phyloP scores from a whole-genome alignment of 2,888 invertebrate species.

The Drosophila antonietae region DNA sequence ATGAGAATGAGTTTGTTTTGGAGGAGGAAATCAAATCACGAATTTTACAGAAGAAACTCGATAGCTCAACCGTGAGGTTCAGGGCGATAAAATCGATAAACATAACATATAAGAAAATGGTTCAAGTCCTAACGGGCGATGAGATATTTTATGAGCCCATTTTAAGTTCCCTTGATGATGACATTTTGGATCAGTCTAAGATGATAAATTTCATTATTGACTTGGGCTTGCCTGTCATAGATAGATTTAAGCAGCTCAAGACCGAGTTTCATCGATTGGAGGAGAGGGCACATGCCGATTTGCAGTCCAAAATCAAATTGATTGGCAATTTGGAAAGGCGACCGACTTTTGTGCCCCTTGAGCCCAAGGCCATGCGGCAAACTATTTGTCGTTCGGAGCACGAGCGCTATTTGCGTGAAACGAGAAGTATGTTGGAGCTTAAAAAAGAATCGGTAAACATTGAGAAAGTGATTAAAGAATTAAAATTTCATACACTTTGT shows the following conservation, averaged over 20 bases:
- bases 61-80: conserved; percentile 81
- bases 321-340: neutral
- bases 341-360: too few relatives aligned
- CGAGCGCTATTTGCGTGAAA: conserved; percentile 81
- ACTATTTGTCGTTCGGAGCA: conserved; percentile 3
- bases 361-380: conserved; percentile 18
- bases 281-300: conserved; percentile 67
- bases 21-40: conserved; percentile 77
- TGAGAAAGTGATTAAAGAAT: conserved; percentile 78
- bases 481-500: conserved; percentile 80
- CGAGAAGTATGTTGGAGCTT: conserved; percentile 79
- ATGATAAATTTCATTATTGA: conserved; percentile 81
- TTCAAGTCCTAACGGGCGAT: conserved; percentile 79
- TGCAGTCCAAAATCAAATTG: conserved; percentile 28
- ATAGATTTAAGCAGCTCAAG: conserved; percentile 71
- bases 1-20: conserved; percentile 75
- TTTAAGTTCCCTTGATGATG: conserved; percentile 78
- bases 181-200: conserved; percentile 81
- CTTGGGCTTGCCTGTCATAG: conserved; percentile 81
- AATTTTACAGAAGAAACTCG: conserved; percentile 76
- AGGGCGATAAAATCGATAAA: conserved; percentile 81
- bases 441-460: conserved; percentile 71
- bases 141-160: conserved; percentile 83
- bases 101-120: conserved; percentile 80
- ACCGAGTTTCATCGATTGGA: conserved; percentile 71